Evolutionary conservation across 2,113 vertebrate species (phyloP).

Genomic region (zebrafish (Danio rerio)): GRCz12tu NC_133189.1:52049501-52050000

Average conservation of each 20-base stretch:
- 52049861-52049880: neutral
- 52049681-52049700: neutral
- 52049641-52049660: neutral
- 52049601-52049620: too few species aligned
- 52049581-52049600: neutral
- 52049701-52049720: neutral
- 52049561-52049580: neutral
- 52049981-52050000: neutral
- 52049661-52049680: neutral
- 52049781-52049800: neutral
- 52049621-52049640: slow-evolving; percentile 5
- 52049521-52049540: neutral
- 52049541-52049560: neutral
- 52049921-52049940: neutral
- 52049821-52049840: neutral
- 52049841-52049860: neutral
- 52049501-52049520: neutral
- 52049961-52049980: neutral
- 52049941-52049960: neutral
- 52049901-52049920: neutral
- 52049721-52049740: neutral
- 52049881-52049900: neutral
- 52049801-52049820: neutral
- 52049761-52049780: neutral
- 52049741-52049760: neutral